Evolutionary conservation across 2,797 vertebrate species (phyloP), one percentile per base, ranked within the genome.

Genomic region (Psittacula derbiana): DNA sequence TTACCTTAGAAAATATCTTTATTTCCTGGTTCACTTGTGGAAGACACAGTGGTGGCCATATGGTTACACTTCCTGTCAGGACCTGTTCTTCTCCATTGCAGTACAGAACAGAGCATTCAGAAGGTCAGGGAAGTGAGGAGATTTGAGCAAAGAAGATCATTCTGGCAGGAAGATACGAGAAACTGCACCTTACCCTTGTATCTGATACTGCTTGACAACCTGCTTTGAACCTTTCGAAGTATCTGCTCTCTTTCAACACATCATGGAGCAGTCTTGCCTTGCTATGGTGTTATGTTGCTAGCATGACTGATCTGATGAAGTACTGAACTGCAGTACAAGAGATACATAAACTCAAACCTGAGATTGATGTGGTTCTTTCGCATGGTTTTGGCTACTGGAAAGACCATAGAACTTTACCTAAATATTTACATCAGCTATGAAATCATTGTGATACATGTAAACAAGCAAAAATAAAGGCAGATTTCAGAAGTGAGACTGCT

Each of bases 271-370:
- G 31, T 66, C 72, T 41, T 66, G 14, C 60, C 25, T 60, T 66
- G 19, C 1, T 3, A 19, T 16, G 24, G 12, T 0, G 1, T 44
- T n/a, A 43, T 9, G 8, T 16, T 17, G 12, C 49, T 55, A 70
- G 57, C 17, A 33, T 23, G 50, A 15, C n/a, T 52, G 50, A 52
- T 46, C 28, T 31, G 25, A 15, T 65, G n/a, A 83, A 27, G 9
- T 8, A 20, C 19, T 52, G 28, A 62, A 20, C 31, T 25, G 18
- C 16, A 24, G 10, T 38, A 30, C 13, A 30, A 74, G 31, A 80
- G 69, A 50, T 24, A 27, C 10, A 14, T 25, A 16, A 55, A 4
- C 17, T 50, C 38, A 62, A 62, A 38, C 2, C 11, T 40, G 55
- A 75, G 30, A 28, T 64, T 28, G 18, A 19, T 16, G 8, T 23